Percentiles rank a stretch among this genome's conserved stretches.
phyloP scores from a whole-genome alignment of 35 echinoderm and acorn worm species.

The Hemicentrotus pulcherrimus region DNA sequence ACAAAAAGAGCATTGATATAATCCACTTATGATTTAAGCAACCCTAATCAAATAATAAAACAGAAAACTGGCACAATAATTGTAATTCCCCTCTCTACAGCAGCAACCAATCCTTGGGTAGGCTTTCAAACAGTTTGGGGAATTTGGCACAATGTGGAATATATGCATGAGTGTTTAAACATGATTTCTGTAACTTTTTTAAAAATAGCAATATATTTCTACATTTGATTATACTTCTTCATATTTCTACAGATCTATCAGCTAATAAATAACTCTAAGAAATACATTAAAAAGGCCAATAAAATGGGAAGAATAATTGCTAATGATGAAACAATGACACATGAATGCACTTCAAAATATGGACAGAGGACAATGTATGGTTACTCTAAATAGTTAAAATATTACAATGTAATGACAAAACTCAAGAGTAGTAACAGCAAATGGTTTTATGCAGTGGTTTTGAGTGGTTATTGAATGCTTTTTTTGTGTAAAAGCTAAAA shows the following conservation, averaged over 20 bases:
- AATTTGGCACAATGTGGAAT: neutral
- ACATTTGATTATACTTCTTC: neutral
- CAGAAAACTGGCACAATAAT: neutral
- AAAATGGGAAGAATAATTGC: neutral
- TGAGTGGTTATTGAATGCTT: neutral
- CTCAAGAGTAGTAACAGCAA: neutral
- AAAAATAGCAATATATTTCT: slow-evolving; percentile 18
- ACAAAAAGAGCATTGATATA: neutral
- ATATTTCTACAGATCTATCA: neutral
- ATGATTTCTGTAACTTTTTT: neutral
- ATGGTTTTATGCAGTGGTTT: neutral
- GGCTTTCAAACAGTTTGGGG: neutral
- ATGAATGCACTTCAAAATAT: neutral
- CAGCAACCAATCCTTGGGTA: neutral
- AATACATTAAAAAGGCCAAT: neutral
- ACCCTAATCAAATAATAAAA: neutral
- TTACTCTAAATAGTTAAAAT: neutral
- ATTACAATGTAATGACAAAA: neutral
- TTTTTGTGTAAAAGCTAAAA: too few relatives aligned
- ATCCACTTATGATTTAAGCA: neutral
- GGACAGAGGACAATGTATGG: neutral
- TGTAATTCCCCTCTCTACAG: neutral
- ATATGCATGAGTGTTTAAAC: neutral
- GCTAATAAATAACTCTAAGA: neutral
- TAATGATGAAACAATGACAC: neutral